Conservation (phyloP, 2,888 invertebrate genomes). For the Drosophila nr. perissopoda region DNA sequence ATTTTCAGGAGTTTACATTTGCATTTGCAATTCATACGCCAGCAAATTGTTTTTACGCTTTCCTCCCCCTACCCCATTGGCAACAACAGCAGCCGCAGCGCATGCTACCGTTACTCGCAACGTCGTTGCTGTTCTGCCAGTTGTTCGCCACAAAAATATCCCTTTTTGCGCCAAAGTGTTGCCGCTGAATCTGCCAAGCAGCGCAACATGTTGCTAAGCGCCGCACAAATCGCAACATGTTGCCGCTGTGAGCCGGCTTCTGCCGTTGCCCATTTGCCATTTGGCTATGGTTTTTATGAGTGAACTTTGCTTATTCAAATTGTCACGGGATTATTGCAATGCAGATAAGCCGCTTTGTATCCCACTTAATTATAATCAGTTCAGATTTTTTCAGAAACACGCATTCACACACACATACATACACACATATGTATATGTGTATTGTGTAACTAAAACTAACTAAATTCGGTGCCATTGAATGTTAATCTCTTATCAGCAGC, state of each 20-base stretch:
- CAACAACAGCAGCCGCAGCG: not conserved
- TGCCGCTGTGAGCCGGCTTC: slow-evolving; percentile 44
- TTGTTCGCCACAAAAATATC: slow-evolving; percentile 23
- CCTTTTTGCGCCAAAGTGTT: slow-evolving; percentile 22
- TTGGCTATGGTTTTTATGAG: slow-evolving; percentile 14
- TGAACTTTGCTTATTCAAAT: slow-evolving; percentile 7
- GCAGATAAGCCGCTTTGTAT: slow-evolving; percentile 45
- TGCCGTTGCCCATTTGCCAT: not conserved
- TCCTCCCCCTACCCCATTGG: not conserved
- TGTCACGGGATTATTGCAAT: slow-evolving; percentile 39
- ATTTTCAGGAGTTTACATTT: slow-evolving; percentile 68
- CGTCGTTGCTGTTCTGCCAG: slow-evolving; percentile 15
- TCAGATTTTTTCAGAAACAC: slow-evolving; percentile 18
- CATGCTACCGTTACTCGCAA: slow-evolving; percentile 11
- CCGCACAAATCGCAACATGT: slow-evolving; percentile 18
- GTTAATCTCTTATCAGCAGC: slow-evolving; percentile 13
- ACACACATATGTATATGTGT: not conserved
- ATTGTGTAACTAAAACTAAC: not conserved
- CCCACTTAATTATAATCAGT: slow-evolving; percentile 44
- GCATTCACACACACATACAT: too few species aligned
- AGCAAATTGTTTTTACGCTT: slow-evolving; percentile 51
- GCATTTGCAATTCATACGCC: slow-evolving; percentile 68
- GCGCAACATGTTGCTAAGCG: slow-evolving; percentile 58
- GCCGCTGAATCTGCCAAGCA: slow-evolving; percentile 54
- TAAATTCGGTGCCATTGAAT: slow-evolving; percentile 6